phyloP scores from a whole-genome alignment of 2,888 invertebrate species.

The Strigamia maritima region DNA sequence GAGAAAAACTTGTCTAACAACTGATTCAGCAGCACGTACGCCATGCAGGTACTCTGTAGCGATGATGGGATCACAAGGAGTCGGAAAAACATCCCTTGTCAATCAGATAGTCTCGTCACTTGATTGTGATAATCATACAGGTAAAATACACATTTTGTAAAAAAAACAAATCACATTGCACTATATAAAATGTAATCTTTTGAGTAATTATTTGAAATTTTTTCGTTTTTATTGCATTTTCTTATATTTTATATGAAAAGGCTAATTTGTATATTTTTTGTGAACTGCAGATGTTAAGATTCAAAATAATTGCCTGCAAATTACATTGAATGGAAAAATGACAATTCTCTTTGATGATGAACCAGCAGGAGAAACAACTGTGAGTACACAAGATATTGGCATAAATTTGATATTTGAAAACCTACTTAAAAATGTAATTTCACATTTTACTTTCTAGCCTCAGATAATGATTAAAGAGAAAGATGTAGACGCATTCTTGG shows the following conservation, averaged over 20 bases:
- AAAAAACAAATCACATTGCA: no score
- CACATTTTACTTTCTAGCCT: slow-evolving; percentile 28
- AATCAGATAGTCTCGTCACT: slow-evolving; percentile 70
- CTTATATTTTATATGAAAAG: no score
- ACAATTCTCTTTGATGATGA: slow-evolving; percentile 69
- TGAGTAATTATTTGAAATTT: no score
- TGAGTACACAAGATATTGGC: background rate
- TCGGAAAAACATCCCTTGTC: slow-evolving; percentile 80
- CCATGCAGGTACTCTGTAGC: slow-evolving; percentile 63
- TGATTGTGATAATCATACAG: slow-evolving; percentile 12
- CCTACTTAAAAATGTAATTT: slow-evolving; percentile 17
- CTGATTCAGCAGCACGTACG: background rate
- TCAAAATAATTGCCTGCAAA: slow-evolving; percentile 81
- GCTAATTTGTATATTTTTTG: slow-evolving; percentile 44
- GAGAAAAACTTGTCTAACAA: background rate
- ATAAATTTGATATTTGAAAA: no score
- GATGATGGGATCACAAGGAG: slow-evolving; percentile 73
- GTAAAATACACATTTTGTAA: slow-evolving; percentile 9
- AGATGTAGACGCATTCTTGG: slow-evolving; percentile 70
- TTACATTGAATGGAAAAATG: slow-evolving; percentile 80
- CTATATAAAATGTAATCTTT: no score
- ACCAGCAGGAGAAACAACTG: slow-evolving; percentile 30
- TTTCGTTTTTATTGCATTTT: no score
- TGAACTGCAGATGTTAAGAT: slow-evolving; percentile 84
- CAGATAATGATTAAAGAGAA: slow-evolving; percentile 28